Percentiles rank a stretch among this genome's conserved stretches.
Evolutionary conservation across 2,888 invertebrate species (phyloP).

Genomic region (Apamea anceps): DNA sequence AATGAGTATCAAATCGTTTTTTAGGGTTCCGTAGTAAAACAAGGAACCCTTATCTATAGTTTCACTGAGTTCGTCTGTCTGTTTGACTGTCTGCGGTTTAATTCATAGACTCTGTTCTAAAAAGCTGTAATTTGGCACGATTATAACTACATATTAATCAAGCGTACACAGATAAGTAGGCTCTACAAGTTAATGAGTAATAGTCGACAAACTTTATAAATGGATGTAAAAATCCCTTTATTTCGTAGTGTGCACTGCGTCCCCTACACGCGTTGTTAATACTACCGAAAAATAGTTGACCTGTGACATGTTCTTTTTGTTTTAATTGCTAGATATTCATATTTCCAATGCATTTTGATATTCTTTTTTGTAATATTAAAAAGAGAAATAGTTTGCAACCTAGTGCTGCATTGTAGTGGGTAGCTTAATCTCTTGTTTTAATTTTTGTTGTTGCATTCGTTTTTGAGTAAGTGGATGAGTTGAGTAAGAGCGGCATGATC

Average conservation of each 20-base stretch:
- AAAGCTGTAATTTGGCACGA: background rate
- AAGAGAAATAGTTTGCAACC: background rate
- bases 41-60: background rate
- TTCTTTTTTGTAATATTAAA: background rate
- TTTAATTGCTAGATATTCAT: background rate
- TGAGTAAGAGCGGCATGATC: background rate
- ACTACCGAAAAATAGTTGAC: background rate
- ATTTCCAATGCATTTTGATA: background rate
- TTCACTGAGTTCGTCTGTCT: background rate
- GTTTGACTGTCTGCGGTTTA: background rate
- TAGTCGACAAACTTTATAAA: background rate
- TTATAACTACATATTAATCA: background rate
- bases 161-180: background rate
- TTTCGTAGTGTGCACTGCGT: too few species aligned
- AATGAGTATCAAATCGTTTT: conserved; percentile 15
- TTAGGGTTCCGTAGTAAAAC: conserved; percentile 1
- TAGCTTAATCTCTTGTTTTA: background rate
- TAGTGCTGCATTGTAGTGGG: background rate
- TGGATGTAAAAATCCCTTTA: too few species aligned
- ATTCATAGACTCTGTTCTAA: background rate
- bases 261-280: too few species aligned
- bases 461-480: background rate
- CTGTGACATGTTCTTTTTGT: background rate
- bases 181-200: background rate
- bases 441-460: background rate